Base-by-base conservation (phyloP, 2,888 invertebrate genomes). In the Lasius fuliginosus region DNA sequence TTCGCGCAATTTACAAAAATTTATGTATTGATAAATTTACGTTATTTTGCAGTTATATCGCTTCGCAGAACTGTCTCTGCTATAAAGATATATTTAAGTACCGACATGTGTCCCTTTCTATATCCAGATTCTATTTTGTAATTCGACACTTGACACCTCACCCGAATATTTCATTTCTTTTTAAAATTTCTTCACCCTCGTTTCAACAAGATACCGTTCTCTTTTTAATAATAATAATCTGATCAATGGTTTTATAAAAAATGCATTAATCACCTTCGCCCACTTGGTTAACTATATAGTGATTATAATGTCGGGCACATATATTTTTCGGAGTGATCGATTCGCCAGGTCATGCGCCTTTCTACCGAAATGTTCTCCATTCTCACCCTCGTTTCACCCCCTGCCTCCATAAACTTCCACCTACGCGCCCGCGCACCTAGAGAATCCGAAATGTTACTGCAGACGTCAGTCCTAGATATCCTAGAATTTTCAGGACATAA, bases 281-380 rank as follows among this genome's bases (percentile, higher is more conserved):
- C 42, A 68, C 36, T 67, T 58, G 18, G 49, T 40, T 74, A 68
- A 68, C 30, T 56, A 49, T 5, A 27, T 27, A 18, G n/a, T 12
- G 15, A 84, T 67, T 40, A 11, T 49, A 36, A 33, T 15, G n/a
- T 40, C 30, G 23, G 5, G 58, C 69, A 33, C 64, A 33, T 64
- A 65, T 49, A 33, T 56, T 84, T 82, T 74, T 73, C 15, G 33
- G 42, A 18, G 27, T 74, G 33, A 75, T 84, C 82, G 82, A 82
- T 84, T 67, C 15, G 9, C 27, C 60, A 74, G 64, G 73, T 86
- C 76, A 76, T 87, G 33, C 23, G 84, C 85, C 86, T 86, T 67
- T 86, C 53, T 46, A 82, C 62, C 67, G 79, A 74, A 56, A 67
- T 49, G 69, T 75, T 60, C 64, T 75, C 75, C 81, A 68, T 23